Evolutionary conservation across 2,797 vertebrate species (phyloP).

Genomic region (Scomberomorus guttatus): DNA sequence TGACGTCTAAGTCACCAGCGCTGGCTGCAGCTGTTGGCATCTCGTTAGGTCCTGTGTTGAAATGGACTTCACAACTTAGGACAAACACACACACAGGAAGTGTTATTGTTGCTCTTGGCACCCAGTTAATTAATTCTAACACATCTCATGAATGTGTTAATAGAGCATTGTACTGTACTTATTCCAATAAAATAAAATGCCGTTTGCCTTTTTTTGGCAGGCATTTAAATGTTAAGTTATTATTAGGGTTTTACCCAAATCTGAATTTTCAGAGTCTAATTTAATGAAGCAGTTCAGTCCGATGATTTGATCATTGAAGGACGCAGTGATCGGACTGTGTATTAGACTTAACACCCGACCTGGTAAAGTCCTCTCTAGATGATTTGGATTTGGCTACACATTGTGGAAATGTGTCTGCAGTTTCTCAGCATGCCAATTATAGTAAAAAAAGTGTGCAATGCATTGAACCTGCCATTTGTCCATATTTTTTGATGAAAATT

Average conservation of each 20-base stretch:
- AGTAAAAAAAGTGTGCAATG: neutral
- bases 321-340: neutral
- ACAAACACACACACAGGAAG: slow-evolving; percentile 23
- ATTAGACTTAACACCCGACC: neutral
- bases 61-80: slow-evolving; percentile 39
- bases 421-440: neutral
- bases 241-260: slow-evolving; percentile 47
- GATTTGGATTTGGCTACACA: neutral
- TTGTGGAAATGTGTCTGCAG: neutral
- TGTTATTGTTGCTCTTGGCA: slow-evolving; percentile 64
- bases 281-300: slow-evolving; percentile 22
- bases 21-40: slow-evolving; percentile 28
- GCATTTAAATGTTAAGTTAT: slow-evolving; percentile 54
- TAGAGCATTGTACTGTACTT: slow-evolving; percentile 55
- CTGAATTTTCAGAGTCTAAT: slow-evolving; percentile 16
- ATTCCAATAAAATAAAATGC: slow-evolving; percentile 56
- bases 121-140: slow-evolving; percentile 67
- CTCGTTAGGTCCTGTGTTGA: slow-evolving; percentile 35
- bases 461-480: neutral
- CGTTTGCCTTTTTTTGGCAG: slow-evolving; percentile 66
- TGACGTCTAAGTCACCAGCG: slow-evolving; percentile 20
- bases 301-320: neutral
- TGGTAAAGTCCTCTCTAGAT: neutral
- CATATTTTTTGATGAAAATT: neutral
- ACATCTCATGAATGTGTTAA: slow-evolving; percentile 70